Evolutionary conservation across 2,888 invertebrate genomes (phyloP).

Genomic region (Netelia melanura): DNA sequence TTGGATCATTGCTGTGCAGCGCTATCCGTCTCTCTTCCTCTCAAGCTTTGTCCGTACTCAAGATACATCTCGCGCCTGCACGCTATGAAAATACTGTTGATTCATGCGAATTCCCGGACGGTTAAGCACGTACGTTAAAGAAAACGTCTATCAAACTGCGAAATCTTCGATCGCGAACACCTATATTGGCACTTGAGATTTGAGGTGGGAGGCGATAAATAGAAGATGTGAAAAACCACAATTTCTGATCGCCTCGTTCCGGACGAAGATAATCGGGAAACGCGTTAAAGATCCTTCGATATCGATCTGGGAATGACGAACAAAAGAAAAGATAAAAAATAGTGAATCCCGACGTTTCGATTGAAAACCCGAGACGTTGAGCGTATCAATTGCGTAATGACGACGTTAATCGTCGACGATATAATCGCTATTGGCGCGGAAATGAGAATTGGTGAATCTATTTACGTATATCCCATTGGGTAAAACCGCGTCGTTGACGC

Average conservation of each 20-base stretch:
- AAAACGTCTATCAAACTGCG: not conserved
- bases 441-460: slow-evolving; percentile 29
- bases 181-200: no score
- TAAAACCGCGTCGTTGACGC: slow-evolving; percentile 29
- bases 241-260: no score
- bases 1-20: slow-evolving; percentile 11
- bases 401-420: slow-evolving; percentile 1
- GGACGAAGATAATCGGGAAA: no score
- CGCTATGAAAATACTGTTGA: slow-evolving; percentile 15
- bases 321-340: slow-evolving; percentile 12
- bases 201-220: no score
- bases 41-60: not conserved
- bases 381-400: not conserved
- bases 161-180: no score
- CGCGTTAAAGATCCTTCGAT: no score
- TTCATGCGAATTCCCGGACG: slow-evolving; percentile 4
- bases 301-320: not conserved
- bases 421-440: not conserved
- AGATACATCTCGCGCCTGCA: not conserved
- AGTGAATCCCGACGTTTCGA: not conserved
- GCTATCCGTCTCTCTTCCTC: not conserved
- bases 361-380: not conserved
- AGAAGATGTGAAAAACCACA: no score
- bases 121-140: slow-evolving; percentile 3
- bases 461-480: slow-evolving; percentile 20